These are phyloP conservation scores for Melanostoma scalare DNA, from an alignment of 2,888 invertebrate genomes.

Conservation along the genomic window DNA sequence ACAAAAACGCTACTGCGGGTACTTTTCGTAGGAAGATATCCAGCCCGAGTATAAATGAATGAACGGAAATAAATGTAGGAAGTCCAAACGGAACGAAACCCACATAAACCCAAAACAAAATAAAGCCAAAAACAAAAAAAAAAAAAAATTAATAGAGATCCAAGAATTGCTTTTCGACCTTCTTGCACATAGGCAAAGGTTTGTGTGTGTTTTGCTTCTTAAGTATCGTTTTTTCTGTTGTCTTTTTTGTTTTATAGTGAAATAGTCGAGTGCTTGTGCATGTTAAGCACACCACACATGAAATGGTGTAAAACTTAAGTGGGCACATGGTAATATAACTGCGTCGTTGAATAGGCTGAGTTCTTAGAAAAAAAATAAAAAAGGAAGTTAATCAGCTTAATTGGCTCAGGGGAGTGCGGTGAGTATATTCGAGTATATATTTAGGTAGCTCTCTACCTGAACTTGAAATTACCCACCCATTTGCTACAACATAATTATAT, in stretches of 20 bases:
- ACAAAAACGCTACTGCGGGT: conserved; percentile 23
- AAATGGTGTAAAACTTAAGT: conserved; percentile 53
- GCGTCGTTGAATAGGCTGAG: conserved; percentile 30
- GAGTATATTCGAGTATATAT: conserved; percentile 25
- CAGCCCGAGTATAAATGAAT: background rate
- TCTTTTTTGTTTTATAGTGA: conserved; percentile 11
- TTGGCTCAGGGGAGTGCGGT: conserved; percentile 40
- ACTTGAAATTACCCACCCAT: conserved; percentile 58
- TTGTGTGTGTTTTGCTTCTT: conserved; percentile 19
- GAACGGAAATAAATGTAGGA: conserved; percentile 65
- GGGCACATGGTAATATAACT: conserved; percentile 39
- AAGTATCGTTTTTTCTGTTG: conserved; percentile 8
- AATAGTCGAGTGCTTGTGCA: conserved; percentile 37
- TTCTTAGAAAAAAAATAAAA: conserved; percentile 53
- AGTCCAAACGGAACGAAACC: conserved; percentile 66
- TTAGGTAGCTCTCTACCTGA: conserved; percentile 42
- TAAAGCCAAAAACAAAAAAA: conserved; percentile 2
- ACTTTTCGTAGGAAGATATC: background rate
- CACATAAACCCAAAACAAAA: conserved; percentile 33
- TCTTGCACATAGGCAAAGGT: conserved; percentile 63
- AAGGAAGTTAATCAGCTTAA: conserved; percentile 70
- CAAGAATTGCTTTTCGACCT: conserved; percentile 58
- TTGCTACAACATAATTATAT: conserved; percentile 47
- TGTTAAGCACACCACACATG: conserved; percentile 63
- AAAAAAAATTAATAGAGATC: conserved; percentile 24